These are phyloP conservation scores for Sebastes schlegelii DNA, from an alignment of 2,113 vertebrate species.

Conservation along the genomic window DNA sequence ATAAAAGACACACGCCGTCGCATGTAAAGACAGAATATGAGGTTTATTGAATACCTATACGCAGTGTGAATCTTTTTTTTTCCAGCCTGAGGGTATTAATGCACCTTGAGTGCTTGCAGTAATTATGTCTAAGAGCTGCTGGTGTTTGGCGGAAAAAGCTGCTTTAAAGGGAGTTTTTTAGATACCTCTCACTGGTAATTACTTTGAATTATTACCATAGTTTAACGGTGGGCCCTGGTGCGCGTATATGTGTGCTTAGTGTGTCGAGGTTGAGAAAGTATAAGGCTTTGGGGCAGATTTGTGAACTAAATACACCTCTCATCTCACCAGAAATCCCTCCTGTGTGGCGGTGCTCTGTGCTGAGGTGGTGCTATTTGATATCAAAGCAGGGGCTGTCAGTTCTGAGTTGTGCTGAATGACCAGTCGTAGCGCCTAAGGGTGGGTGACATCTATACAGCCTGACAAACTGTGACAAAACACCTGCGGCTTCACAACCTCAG, in stretches of 20 bases:
- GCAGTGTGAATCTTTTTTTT: conserved; percentile 11
- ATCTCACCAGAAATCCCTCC: neutral
- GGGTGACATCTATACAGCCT: conserved; percentile 45
- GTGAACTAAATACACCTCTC: conserved; percentile 21
- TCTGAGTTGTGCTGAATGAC: conserved; percentile 52
- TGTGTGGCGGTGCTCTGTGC: conserved; percentile 5
- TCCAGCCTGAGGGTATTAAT: conserved; percentile 32
- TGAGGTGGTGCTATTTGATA: conserved; percentile 12
- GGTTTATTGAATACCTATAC: neutral
- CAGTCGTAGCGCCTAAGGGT: conserved; percentile 49
- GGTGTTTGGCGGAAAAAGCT: conserved; percentile 56
- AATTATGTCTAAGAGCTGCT: conserved; percentile 61
- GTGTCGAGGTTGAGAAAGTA: conserved; percentile 7
- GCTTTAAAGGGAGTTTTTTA: conserved; percentile 53
- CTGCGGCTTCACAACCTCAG: conserved; percentile 18
- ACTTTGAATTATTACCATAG: conserved; percentile 54
- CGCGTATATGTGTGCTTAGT: conserved; percentile 7
- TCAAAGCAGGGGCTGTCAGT: conserved; percentile 41
- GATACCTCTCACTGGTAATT: conserved; percentile 49
- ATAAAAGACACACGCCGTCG: neutral
- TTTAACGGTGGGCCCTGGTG: conserved; percentile 19
- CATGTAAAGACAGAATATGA: neutral
- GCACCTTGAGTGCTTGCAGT: conserved; percentile 45
- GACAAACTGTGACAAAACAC: conserved; percentile 51
- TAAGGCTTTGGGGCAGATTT: conserved; percentile 35